Base-by-base conservation (phyloP, 2,888 invertebrate species). In the Lamellibrachia columna region DNA sequence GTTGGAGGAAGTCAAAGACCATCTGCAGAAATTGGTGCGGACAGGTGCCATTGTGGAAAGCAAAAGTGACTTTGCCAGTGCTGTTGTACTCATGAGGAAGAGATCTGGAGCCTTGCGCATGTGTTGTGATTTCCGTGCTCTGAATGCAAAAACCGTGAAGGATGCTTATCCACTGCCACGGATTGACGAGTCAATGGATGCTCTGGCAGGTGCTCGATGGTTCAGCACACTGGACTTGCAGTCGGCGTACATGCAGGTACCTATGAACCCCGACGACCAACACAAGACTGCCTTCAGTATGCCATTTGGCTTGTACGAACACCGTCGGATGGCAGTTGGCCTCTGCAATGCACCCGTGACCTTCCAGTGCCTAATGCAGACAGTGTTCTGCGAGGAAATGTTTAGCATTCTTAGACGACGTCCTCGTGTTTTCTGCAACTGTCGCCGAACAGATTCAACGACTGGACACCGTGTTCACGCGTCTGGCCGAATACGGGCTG, bases 241-340 rank as follows among this genome's bases (percentile, higher is more conserved):
- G 53, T 92, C 92, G 6, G 94, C 94, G 40, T 40, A 93, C 90
- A 93, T 92, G 91, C 94, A 94, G 91, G 92, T 94, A 90, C 75
- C 60, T 22, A 91, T 94, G 28, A 53, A 90, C 7, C 92, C 75
- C 28, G 91, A 90, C 40, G 93, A 94, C 91, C 93, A 28, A 90
- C 75, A 55, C n/a, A 94, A 94, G 60, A 94, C 94, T 15, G 94
- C 94, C n/a, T 94, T 94, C 92, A 60, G 91, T 9, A 93, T 93
- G 7, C 58, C 91, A 6, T 91, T 93, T 11, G 94, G 94, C 52
- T 91, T 94, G 11, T 94, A 92, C 58, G 93, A 94, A 58, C 94
- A 93, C 92, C 94, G 93, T 93, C 94, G 15, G 15, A 60, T 60
- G 55, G 55, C 55, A 11, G 93, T 94, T 90, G 94, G 94, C 11